These are phyloP conservation scores for Centropus unirufus DNA, from an alignment of 2,113 vertebrate genomes.

Conservation along the genomic window DNA sequence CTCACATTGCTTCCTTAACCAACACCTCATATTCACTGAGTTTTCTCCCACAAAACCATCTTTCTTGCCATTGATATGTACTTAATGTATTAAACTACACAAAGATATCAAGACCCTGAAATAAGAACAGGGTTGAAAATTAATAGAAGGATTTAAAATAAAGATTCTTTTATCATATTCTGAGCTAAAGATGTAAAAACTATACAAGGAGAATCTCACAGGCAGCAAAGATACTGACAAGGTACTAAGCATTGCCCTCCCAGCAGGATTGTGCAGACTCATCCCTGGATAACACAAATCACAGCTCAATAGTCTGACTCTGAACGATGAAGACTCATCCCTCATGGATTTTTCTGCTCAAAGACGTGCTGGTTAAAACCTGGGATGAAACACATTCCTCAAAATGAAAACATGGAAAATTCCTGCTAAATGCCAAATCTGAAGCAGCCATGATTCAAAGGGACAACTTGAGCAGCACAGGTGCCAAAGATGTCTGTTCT, in stretches of 20 bases:
- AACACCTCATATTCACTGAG: neutral
- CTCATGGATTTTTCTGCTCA: neutral
- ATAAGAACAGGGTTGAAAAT: neutral
- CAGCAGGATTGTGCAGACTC: neutral
- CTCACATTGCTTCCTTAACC: neutral
- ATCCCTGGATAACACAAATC: neutral
- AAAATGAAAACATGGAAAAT: slow-evolving; percentile 37
- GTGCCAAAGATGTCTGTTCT: slow-evolving; percentile 50
- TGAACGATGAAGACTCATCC: neutral
- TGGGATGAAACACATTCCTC: neutral
- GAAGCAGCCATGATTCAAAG: slow-evolving; percentile 41
- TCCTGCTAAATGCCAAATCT: slow-evolving; percentile 25
- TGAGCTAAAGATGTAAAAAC: neutral
- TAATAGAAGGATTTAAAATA: neutral
- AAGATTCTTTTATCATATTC: neutral
- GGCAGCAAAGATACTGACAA: neutral
- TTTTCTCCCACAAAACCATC: neutral
- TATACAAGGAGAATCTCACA: neutral
- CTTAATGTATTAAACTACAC: neutral
- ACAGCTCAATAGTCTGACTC: neutral
- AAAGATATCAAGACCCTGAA: neutral
- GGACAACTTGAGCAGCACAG: slow-evolving; percentile 34
- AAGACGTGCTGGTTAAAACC: neutral
- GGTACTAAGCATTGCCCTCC: neutral
- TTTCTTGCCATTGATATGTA: neutral